Conservation (phyloP, 2,797 vertebrate genomes). For the Sebastes itinus region DNA sequence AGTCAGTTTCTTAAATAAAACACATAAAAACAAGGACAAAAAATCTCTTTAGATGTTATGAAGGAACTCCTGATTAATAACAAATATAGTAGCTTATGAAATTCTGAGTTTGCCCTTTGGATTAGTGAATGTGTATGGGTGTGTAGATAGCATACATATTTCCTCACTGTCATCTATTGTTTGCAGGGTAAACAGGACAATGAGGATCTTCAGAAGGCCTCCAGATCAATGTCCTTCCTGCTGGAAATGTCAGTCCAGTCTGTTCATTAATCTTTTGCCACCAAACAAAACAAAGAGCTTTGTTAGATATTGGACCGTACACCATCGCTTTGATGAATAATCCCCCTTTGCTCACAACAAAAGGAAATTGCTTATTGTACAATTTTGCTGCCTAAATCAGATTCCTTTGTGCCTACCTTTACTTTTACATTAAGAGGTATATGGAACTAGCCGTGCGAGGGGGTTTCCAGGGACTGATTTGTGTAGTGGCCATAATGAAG, state of each 20-base stretch:
- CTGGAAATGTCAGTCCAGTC: conserved; percentile 74
- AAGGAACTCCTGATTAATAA: conserved; percentile 41
- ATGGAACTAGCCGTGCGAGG: background rate
- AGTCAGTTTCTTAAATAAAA: conserved; percentile 28
- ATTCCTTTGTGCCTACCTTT: conserved; percentile 31
- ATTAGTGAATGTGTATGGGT: conserved; percentile 11
- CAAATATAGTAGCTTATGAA: conserved; percentile 40
- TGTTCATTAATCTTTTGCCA: conserved; percentile 76
- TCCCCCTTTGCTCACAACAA: conserved; percentile 55
- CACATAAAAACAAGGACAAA: background rate
- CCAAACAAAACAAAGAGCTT: conserved; percentile 72
- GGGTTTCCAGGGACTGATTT: conserved; percentile 7
- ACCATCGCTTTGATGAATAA: conserved; percentile 67
- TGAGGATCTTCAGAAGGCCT: conserved; percentile 65
- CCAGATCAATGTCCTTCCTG: conserved; percentile 76
- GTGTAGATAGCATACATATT: conserved; percentile 34
- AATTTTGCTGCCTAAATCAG: conserved; percentile 29
- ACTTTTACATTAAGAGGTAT: conserved; percentile 15
- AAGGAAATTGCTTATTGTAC: conserved; percentile 59
- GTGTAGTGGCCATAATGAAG: conserved; percentile 16
- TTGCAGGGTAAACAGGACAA: conserved; percentile 72
- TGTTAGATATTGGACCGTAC: conserved; percentile 65
- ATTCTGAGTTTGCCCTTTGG: conserved; percentile 41
- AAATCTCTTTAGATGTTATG: conserved; percentile 8
- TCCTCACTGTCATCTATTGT: conserved; percentile 60